These are phyloP conservation scores for Mus musculus DNA, from an alignment of 2,113 vertebrate genomes.

Conservation along the genomic window GRCm39 chr4:94257001-94257500, in stretches of 20 bases:
- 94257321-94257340: neutral
- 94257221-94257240: neutral
- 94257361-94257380: neutral
- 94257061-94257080: neutral
- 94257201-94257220: neutral
- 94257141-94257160: neutral
- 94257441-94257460: slow-evolving; percentile 18
- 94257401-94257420: slow-evolving; percentile 10
- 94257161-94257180: neutral
- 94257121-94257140: neutral
- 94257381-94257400: neutral
- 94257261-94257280: neutral
- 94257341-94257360: neutral
- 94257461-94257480: neutral
- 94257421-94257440: slow-evolving; percentile 6
- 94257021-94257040: neutral
- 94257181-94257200: neutral
- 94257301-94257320: neutral
- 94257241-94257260: slow-evolving; percentile 48
- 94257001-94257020: neutral
- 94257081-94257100: neutral
- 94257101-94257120: neutral
- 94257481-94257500: neutral
- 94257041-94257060: neutral
- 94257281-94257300: neutral